Base-by-base conservation (phyloP, 2,797 vertebrate species). In the Microctenopoma steveboyesi region DNA sequence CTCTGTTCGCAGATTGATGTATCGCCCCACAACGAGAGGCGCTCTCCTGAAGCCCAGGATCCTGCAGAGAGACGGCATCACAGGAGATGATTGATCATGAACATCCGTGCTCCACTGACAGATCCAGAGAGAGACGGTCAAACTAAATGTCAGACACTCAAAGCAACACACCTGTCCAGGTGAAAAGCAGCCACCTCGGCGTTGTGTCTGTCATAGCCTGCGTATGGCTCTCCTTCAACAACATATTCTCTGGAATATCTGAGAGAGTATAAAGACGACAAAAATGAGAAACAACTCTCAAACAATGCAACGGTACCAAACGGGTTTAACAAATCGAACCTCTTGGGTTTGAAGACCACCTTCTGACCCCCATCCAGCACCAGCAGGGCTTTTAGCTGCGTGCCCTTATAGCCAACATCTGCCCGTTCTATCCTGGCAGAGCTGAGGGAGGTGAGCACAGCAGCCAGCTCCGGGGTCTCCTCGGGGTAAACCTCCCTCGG, bases 341-440 rank as follows among this genome's bases (percentile, higher is more conserved):
- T 96, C 83, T 96, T 99, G 68, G 98, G 98, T 79, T 99, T 99
- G 90, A 99, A 99, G 84, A 99, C 98, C 28, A 99, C 98, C 87
- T 99, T 99, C 91, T 99, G 98, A 3, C 97, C 97, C 45, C 97
- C 97, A 28, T 99, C 98, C 69, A 99, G 95, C 66, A 98, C 95
- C 63, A 99, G 89, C 79, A 99, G 89, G 57, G 97, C 96, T 87
- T 99, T 99, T 66, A 99, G 94, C 52, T 99, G 98, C 0, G 98
- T 99, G 39, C 98, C 98, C 86, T 99, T 98, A 74, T 98, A 99
- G 7, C 98, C 98, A 74, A 99, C 97, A 0, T 99, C 97, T 1
- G 98, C 97, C 62, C 96, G 95, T 64, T 98, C 82, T 55, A 99
- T 95, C 52, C 90, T 95, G 80, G 97, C 95, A 0, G 92, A 94